Evolutionary conservation across 2,797 vertebrate species (phyloP).

Genomic region (Arnoldichthys spilopterus): DNA sequence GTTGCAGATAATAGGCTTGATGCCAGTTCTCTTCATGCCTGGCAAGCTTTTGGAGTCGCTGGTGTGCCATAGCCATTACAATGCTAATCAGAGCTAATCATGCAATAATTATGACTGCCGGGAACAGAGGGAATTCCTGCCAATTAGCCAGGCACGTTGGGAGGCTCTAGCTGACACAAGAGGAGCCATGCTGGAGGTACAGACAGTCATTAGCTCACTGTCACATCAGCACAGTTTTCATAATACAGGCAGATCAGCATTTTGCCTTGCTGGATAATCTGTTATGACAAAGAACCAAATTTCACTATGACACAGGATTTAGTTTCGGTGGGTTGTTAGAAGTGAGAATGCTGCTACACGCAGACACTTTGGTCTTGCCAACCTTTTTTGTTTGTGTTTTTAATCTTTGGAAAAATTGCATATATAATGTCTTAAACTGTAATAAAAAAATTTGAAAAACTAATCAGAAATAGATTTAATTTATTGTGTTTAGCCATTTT

Average conservation of each 20-base stretch:
- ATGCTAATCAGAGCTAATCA: conserved; percentile 71
- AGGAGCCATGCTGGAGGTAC: conserved; percentile 27
- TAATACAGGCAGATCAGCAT: neutral
- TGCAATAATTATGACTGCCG: conserved; percentile 62
- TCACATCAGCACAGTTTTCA: conserved; percentile 42
- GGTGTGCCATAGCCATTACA: conserved; percentile 62
- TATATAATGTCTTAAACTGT: no score
- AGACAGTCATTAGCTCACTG: conserved; percentile 46
- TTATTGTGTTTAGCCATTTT: no score
- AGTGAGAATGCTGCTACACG: no score
- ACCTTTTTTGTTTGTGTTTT: no score
- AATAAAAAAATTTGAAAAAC: no score
- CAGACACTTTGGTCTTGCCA: no score
- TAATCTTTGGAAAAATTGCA: no score
- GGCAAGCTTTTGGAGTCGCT: conserved; percentile 51
- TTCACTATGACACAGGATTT: neutral
- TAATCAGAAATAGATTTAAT: no score
- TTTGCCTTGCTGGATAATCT: conserved; percentile 9
- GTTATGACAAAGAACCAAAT: conserved; percentile 1
- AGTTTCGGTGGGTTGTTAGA: neutral
- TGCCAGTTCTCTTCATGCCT: conserved; percentile 54
- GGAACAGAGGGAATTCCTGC: conserved; percentile 63
- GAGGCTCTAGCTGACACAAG: conserved; percentile 26
- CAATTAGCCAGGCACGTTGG: conserved; percentile 54
- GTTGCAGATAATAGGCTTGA: conserved; percentile 50